phyloP scores from a whole-genome alignment of 2,888 invertebrate genomes.

The Trichogramma evanescens region DNA sequence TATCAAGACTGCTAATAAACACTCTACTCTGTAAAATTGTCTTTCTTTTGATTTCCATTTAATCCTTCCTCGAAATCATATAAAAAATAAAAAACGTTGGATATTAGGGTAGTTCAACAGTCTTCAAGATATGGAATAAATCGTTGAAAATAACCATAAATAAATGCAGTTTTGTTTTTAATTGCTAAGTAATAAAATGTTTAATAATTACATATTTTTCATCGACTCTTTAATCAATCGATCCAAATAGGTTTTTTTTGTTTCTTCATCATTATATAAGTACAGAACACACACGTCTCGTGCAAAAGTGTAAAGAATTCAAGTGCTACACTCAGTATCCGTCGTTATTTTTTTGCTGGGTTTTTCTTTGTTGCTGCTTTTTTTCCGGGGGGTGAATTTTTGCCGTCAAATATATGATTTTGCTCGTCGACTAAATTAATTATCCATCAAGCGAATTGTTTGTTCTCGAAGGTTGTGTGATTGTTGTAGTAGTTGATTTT shows the following conservation, averaged over 20 bases:
- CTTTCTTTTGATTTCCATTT: no score
- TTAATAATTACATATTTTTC: conserved; percentile 42
- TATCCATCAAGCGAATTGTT: no score
- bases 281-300: conserved; percentile 45
- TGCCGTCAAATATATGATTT: no score
- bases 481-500: conserved; percentile 28
- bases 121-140: no score
- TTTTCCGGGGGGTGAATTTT: no score
- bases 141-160: conserved; percentile 34
- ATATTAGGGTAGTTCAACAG: no score
- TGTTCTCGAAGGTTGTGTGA: no score
- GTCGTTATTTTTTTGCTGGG: background rate
- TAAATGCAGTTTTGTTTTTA: conserved; percentile 41
- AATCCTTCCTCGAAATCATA: no score
- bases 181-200: conserved; percentile 46
- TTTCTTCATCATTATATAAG: conserved; percentile 27
- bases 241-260: conserved; percentile 14
- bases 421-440: no score
- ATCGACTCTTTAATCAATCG: conserved; percentile 32
- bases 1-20: background rate
- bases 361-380: no score
- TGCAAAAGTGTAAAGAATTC: conserved; percentile 48
- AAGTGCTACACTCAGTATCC: conserved; percentile 47
- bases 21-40: background rate
- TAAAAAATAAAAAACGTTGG: no score